Base-by-base conservation (phyloP, 2,113 vertebrate genomes). In the Canis aureus region DNA sequence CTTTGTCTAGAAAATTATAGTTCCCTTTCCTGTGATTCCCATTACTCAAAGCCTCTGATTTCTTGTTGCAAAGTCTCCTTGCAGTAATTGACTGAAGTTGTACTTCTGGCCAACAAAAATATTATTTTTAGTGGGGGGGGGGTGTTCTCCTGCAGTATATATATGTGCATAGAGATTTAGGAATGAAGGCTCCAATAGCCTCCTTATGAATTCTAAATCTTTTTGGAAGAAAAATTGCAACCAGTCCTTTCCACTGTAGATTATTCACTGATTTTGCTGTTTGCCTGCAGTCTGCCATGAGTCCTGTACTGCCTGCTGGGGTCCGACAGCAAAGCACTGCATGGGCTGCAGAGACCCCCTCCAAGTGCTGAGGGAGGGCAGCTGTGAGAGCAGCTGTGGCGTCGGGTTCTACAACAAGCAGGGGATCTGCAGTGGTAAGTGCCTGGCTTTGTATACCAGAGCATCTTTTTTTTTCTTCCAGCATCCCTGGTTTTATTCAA, bases 251-350 rank as follows among this genome's bases (percentile, higher is more conserved):
- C 59, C 66, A 2, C 69, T 29, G 0, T 0, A 0, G 5, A 0
- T 5, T 25, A 19, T 10, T 97, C 49, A 88, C 93, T 97, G 88
- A 97, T 38, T 64, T 57, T 94, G 73, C 43, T 88, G 35, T 67
- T 96, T 83, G 82, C 80, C 89, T 97, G 15, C 98, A 99, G 99
- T 95, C 91, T 99, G 99, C 90, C 99, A 99, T 0, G 94, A 98
- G 85, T 99, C 99, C 16, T 99, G 99, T 83, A 99, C 98, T 0
- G 96, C 98, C 0, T 99, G 99, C 96, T 97, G 93, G 38, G 99
- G 99, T 4, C 97, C 99, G 3, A 97, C 97, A 0, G 99, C 97
- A 92, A 98, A 94, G 98, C 98, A 99, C 3, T 99, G 99, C 43
- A 19, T 98, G 95, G 97, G 99, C 66, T 99, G 99, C 97, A 98